Percentiles rank a stretch among this genome's conserved stretches.
Conservation (phyloP, 2,113 vertebrate species). For the Marmota flaviventris region DNA sequence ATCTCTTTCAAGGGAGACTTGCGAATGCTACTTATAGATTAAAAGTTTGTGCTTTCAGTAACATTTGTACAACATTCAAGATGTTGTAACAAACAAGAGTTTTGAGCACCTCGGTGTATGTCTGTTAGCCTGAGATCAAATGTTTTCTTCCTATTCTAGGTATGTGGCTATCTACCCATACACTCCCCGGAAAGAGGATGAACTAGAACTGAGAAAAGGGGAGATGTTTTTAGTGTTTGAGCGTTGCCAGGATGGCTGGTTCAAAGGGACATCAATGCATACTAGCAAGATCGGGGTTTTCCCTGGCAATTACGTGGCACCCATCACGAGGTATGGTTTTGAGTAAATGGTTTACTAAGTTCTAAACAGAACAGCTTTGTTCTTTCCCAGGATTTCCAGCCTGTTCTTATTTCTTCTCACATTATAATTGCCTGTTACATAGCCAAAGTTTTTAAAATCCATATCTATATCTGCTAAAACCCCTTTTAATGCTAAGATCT, state of each 20-base stretch:
- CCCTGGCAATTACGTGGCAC: conserved; percentile 99
- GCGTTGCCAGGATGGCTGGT: conserved; percentile 99
- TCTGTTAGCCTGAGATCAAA: background rate
- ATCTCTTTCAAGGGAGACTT: background rate
- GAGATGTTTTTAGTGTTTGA: conserved; percentile 99
- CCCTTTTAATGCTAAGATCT: conserved; percentile 52
- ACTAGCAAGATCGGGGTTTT: conserved; percentile 99
- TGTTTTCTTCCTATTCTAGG: conserved; percentile 80
- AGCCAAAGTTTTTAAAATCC: conserved; percentile 39
- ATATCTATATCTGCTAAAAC: conserved; percentile 35
- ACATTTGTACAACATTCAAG: background rate
- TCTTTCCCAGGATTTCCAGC: background rate
- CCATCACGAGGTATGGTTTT: conserved; percentile 93
- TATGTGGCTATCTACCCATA: conserved; percentile 98
- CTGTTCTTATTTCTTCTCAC: conserved; percentile 13
- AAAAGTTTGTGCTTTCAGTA: background rate
- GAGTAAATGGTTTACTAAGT: background rate
- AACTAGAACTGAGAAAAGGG: conserved; percentile 97
- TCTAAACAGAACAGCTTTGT: conserved; percentile 43
- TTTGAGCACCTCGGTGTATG: background rate
- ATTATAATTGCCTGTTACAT: conserved; percentile 32
- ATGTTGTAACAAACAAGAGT: background rate
- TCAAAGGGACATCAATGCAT: conserved; percentile 99
- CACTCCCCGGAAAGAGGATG: conserved; percentile 96
- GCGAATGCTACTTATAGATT: background rate